Evolutionary conservation across 35 echinoderm and acorn worm genomes (phyloP), one percentile per base, ranked within the genome.

Genomic region (Strongylocentrotus purpuratus): DNA sequence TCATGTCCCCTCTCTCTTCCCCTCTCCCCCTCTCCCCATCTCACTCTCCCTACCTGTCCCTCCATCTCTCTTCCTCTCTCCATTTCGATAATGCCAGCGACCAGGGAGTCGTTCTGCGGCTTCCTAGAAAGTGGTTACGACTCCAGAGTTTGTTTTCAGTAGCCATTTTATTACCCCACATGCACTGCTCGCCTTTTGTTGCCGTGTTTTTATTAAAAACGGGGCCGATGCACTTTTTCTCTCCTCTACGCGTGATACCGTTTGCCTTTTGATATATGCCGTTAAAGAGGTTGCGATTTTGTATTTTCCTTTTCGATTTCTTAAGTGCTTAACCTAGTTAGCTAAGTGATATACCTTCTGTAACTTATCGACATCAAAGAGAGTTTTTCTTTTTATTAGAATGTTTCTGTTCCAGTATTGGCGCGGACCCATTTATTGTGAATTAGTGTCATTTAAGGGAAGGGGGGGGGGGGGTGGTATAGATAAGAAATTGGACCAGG

Each of bases 241-340:
- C 25, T 58, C 20, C 45, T 25, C 32, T 41, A 78, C 65, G 65
- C 45, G 48, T n/a, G 48, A 32, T 48, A 28, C 91, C 91, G 91
- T 93, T 89, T 78, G 65, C 91, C 48, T 93, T 93, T 93, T 93
- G 91, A 93, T 93, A 58, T 93, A 46, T 58, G 48, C 91, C 91
- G 91, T 93, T 93, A 58, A 50, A 50, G 32, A 46, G 48, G 91
- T 93, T 93, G 91, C 91, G 91, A 93, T 50, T 92, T 93, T 47
- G 32, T 32, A 46, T 47, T 93, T 93, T 46, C 46, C 31, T 93
- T 46, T 93, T 58, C 33, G 31, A 46, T 93, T 93, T 45, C 45
- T 33, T 89, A 46, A 89, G 87, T 89, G 87, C 87, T 89, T 89
- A 89, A 89, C 87, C 87, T 41, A 89, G 32, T 45, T 89, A 89